Percentiles rank a stretch among this genome's conserved stretches.
phyloP scores from a whole-genome alignment of 2,113 vertebrate genomes.

The Notarius lentiginosus region DNA sequence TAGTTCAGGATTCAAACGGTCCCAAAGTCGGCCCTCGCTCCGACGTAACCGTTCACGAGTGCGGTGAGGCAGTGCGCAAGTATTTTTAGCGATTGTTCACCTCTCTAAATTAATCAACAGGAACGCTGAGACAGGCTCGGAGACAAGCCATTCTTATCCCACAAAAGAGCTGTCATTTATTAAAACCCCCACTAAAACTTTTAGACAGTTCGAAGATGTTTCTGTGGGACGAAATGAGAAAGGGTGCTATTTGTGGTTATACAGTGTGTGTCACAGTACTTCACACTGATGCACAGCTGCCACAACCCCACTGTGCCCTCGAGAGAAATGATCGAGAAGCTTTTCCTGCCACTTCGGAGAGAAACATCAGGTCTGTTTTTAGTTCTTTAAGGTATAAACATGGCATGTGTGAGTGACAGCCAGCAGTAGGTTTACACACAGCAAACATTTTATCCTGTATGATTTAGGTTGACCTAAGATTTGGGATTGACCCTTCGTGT shows the following conservation, averaged over 20 bases:
- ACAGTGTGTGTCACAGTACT: background rate
- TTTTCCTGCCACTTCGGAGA: background rate
- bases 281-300: conserved; percentile 12
- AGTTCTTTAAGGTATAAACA: background rate
- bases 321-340: background rate
- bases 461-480: background rate
- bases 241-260: conserved; percentile 27
- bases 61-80: background rate
- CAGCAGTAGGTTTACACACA: background rate
- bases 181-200: conserved; percentile 20
- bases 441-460: background rate
- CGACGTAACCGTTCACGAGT: background rate
- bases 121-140: background rate
- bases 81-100: background rate
- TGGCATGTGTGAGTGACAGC: no score
- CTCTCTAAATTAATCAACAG: conserved; percentile 15
- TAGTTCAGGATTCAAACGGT: background rate
- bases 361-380: background rate
- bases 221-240: conserved; percentile 33
- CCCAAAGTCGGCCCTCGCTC: background rate
- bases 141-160: conserved; percentile 3
- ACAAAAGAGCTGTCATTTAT: conserved; percentile 35
- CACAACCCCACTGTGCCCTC: conserved; percentile 12
- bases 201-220: conserved; percentile 27
- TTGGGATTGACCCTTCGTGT: background rate